Percentiles rank a stretch among this genome's conserved stretches.
Conservation (phyloP, 2,113 vertebrate species). For the Microcebus tavaratra region DNA sequence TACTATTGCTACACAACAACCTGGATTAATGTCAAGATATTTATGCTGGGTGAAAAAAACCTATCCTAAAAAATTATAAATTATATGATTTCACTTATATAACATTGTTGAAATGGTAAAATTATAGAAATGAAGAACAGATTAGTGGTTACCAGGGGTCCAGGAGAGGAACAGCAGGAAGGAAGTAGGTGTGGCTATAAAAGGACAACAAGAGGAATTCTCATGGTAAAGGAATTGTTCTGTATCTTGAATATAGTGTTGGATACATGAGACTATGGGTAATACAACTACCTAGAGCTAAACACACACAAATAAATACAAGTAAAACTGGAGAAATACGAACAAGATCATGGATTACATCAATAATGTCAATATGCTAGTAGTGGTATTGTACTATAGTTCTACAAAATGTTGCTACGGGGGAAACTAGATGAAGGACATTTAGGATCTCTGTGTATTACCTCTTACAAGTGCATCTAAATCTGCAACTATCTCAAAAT, state of each 20-base stretch:
- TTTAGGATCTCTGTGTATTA: too few relatives aligned
- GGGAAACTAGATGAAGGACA: not conserved
- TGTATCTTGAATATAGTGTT: not conserved
- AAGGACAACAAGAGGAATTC: not conserved
- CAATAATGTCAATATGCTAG: not conserved
- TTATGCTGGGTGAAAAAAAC: not conserved
- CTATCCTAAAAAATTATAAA: not conserved
- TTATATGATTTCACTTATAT: not conserved
- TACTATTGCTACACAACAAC: not conserved
- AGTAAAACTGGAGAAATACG: conserved; percentile 1
- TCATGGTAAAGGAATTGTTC: not conserved
- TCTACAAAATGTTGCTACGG: not conserved
- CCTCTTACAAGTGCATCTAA: too few relatives aligned
- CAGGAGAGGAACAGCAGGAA: not conserved
- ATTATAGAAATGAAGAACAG: conserved; percentile 5
- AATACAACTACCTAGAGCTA: not conserved
- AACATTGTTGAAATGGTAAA: conserved; percentile 13
- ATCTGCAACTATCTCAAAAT: not conserved
- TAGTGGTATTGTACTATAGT: not conserved
- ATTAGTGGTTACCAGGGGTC: not conserved
- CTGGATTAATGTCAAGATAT: not conserved
- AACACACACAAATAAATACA: not conserved
- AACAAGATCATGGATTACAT: not conserved
- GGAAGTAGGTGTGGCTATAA: not conserved
- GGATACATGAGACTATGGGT: not conserved